Base-by-base conservation (phyloP, 2,888 invertebrate genomes). In the Eupithecia insigniata region DNA sequence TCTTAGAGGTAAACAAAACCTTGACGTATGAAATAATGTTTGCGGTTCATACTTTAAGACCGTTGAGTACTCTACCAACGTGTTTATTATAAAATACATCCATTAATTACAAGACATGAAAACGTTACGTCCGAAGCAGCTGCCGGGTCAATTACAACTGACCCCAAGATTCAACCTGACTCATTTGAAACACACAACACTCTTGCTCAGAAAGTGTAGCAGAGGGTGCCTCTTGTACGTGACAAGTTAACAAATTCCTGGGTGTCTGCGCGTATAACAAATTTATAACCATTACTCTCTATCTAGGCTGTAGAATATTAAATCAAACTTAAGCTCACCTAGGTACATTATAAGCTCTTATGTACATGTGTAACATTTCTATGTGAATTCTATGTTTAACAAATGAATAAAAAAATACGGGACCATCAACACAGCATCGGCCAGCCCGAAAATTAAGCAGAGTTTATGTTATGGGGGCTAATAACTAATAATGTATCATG, bases 71-170 rank as follows among this genome's bases (percentile, higher is more conserved):
- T n/a, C 18, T n/a, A 30, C n/a, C 34, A 66, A 69, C 55, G 68
- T 71, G 70, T 71, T 73, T 70, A 67, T 65, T 70, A 60, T 70
- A 78, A 80, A 83, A 82, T 77, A 79, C 77, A 78, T 80, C 74
- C 80, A 81, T 84, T 87, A 32, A 55, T 55, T 87, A 86, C 82
- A 82, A 86, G 86, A 82, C 82, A 88, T 87, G 84, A 83, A 87
- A 89, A 88, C 85, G 82, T 84, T 86, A 83, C 83, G 87, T 84
- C 83, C 82, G 80, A 79, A 85, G 87, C 92, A 89, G 92, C 92
- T 90, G 91, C 90, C 86, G 85, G 92, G 92, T 93, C 88, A 93
- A 93, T 92, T 93, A 87, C 80, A 80, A 85, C 83, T 92, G 92
- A 93, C 92, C 92, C 88, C 87, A 66, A 83, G 85, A 85, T 86